Base-by-base conservation (phyloP, 2,888 invertebrate genomes). In the Brachypterus glaber region DNA sequence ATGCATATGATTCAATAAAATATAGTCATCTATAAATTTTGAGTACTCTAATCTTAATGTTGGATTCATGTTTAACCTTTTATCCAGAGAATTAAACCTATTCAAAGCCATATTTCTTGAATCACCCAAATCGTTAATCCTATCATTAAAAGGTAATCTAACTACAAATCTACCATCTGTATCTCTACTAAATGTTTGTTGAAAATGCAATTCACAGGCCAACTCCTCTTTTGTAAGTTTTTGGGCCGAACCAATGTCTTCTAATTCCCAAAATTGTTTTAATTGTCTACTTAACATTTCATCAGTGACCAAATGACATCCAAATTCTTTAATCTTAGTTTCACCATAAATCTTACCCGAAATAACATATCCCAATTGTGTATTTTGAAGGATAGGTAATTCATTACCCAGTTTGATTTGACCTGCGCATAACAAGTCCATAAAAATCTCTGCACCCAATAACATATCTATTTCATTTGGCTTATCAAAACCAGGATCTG, bases 181-280 rank as follows among this genome's bases (percentile, higher is more conserved):
- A n/a, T n/a, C 17, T 17, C 33, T 14, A 11, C n/a, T 33, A 13
- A 17, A 11, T 3, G 33, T 33, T 9, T 13, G 11, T 17, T 9
- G n/a, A 33, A 17, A 33, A 32, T 44, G 44, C 4, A 40, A 29
- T 32, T 46, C 46, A 35, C 43, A 48, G 3, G 3, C 18, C 13
- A 24, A 21, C 34, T 48, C 46, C 5, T 44, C 41, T 2, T 5
- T 1, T 7, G n/a, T n/a, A n/a, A n/a, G n/a, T n/a, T n/a, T n/a
- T n/a, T n/a, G n/a, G n/a, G n/a, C n/a, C n/a, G n/a, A n/a, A n/a
- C n/a, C n/a, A 16, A 17, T 17, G 8, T 17, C n/a, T 15, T 33
- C 33, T 9, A 33, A 11, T 33, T 33, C 33, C 33, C 33, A 33
- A 1, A 17, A 14, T 25, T 37, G 21, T 17, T 9, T n/a, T 35